Conservation (phyloP, 1,140 invertebrate genomes). For the Microvelia longipes region DNA sequence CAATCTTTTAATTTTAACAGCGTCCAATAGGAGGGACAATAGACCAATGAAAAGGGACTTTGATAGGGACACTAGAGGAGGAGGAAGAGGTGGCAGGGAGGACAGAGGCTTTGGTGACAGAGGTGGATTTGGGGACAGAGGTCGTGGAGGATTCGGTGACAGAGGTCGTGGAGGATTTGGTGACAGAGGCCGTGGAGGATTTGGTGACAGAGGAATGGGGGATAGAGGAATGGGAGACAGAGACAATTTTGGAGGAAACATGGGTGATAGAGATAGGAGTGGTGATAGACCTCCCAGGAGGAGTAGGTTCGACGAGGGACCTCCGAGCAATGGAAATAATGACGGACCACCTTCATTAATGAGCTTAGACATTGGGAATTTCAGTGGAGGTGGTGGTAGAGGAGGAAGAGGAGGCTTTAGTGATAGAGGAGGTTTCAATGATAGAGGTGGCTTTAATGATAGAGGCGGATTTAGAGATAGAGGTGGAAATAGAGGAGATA, state of each 20-base stretch:
- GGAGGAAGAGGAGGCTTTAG: background rate
- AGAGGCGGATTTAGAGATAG: background rate
- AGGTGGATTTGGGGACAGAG: background rate
- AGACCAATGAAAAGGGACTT: background rate
- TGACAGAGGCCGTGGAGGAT: background rate
- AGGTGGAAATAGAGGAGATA: background rate
- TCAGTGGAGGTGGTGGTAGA: background rate
- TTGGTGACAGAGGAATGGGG: background rate
- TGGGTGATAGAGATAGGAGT: background rate
- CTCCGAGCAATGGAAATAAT: background rate
- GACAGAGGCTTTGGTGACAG: slow-evolving; percentile 6
- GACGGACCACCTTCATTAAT: background rate
- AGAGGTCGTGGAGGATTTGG: slow-evolving; percentile 1
- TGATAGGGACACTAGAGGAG: background rate
- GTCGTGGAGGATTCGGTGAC: background rate
- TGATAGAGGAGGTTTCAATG: background rate
- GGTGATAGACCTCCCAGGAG: background rate
- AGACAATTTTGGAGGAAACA: background rate
- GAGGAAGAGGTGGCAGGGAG: background rate
- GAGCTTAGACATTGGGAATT: background rate
- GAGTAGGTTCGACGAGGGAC: background rate
- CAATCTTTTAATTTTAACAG: too few species aligned
- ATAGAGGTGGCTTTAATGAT: background rate
- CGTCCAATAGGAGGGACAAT: background rate
- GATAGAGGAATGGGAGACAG: background rate